Base-by-base conservation (phyloP, 2,888 invertebrate genomes). In the Corythucha ciliata region DNA sequence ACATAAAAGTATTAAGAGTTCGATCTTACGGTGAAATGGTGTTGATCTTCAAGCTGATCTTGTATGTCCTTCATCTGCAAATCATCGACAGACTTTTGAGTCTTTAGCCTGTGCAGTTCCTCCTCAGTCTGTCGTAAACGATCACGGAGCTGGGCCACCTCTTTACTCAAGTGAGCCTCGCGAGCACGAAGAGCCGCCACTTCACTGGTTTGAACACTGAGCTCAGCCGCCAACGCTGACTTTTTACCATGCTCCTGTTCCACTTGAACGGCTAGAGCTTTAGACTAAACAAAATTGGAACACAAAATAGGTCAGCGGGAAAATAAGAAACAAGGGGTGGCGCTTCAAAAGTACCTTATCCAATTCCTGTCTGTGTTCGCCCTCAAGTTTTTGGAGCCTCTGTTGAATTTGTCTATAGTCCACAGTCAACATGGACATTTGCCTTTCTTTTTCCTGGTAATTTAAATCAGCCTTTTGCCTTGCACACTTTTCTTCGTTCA, bases 361-460 rank as follows among this genome's bases (percentile, higher is more conserved):
- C 18, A 78, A 74, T 70, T 91, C 90, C 67, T 90, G 88, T 4
- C 87, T 76, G 64, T 88, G 81, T 69, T 94, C 92, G n/a, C 86
- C 86, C 69, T 93, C 91, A 7, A 92, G 70, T 65, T 90, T 89
- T 65, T 90, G 86, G 57, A 93, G 70, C 52, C 89, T 78, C 66
- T 91, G 85, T 65, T 90, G 89, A 64, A 92, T 84, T 72, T 93
- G 93, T n/a, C 90, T 75, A 67, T 92, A 87, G 70, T 96, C 96
- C 2, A 96, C 91, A 18, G 86, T 85, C 26, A 94, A 74, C 86
- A 93, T 93, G 10, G 89, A 92, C 67, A 92, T 85, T 69, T 92
- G 90, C 1, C 94, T 77, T 67, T 96, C 94, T 63, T 89, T 87
- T 67, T 93, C 92, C 69, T 96, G 89, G 14, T 82, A 83, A 54